Percentiles rank a stretch among this genome's conserved stretches.
phyloP scores from a whole-genome alignment of 2,113 vertebrate genomes.

The Elephantulus edwardii region DNA sequence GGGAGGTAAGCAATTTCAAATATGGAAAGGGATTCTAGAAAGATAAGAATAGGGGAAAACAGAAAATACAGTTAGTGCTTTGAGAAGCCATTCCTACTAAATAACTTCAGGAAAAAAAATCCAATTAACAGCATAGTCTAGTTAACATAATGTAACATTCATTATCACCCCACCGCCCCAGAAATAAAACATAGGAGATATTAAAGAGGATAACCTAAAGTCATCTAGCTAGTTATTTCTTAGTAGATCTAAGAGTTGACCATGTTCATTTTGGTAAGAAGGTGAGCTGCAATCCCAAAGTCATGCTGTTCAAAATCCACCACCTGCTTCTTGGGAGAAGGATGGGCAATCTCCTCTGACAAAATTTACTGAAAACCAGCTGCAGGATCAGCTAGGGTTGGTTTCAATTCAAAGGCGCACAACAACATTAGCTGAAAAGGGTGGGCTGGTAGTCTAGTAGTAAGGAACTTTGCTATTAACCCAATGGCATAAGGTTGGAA shows the following conservation, averaged over 20 bases:
- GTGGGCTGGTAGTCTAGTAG: no score
- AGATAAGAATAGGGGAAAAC: background rate
- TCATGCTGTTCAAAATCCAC: no score
- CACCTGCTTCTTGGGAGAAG: background rate
- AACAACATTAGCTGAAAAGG: no score
- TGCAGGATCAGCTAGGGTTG: no score
- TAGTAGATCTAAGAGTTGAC: background rate
- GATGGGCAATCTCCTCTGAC: no score
- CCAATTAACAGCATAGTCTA: background rate
- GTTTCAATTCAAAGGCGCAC: no score
- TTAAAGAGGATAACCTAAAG: background rate
- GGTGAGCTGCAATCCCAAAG: no score
- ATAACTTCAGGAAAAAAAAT: background rate
- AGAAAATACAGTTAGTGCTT: background rate
- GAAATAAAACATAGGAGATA: background rate
- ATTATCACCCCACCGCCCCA: background rate
- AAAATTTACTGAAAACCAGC: no score
- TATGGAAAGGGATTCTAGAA: background rate
- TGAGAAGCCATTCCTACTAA: background rate
- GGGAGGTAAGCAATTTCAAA: background rate
- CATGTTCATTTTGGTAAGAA: background rate
- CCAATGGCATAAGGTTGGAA: no score
- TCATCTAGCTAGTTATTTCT: accelerated
- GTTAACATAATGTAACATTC: background rate
- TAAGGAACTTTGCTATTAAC: no score